Evolutionary conservation across 2,113 vertebrate species (phyloP).

Genomic region (Tychaedon coryphoeus): DNA sequence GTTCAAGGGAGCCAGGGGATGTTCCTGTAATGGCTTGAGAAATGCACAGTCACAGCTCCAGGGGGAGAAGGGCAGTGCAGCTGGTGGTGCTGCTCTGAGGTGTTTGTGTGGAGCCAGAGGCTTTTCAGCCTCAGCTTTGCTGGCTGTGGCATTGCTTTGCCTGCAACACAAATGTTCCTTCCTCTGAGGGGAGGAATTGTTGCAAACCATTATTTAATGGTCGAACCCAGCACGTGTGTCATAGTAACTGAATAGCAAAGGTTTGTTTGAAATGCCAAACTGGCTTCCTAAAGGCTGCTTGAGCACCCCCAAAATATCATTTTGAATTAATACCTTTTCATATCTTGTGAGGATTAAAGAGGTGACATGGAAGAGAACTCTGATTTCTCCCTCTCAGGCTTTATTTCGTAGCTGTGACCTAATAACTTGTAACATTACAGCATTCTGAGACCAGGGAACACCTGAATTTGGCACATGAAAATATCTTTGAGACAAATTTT

Average conservation of each 20-base stretch:
- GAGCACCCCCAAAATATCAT: background rate
- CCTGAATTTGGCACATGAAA: background rate
- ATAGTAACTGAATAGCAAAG: background rate
- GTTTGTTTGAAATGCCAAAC: background rate
- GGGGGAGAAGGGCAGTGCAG: background rate
- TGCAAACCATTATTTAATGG: background rate
- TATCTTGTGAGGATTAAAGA: background rate
- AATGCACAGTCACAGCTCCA: background rate
- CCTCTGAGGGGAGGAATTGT: background rate
- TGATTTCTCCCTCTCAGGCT: background rate
- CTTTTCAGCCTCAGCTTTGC: background rate
- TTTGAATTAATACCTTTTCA: accelerated
- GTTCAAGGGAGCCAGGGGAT: background rate
- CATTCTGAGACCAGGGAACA: accelerated
- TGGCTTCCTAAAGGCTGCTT: background rate
- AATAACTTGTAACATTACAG: background rate
- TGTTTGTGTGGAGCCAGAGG: too few relatives aligned
- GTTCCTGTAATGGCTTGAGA: background rate
- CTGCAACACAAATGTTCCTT: background rate
- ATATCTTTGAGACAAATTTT: background rate
- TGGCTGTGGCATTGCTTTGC: background rate
- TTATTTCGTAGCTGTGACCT: background rate
- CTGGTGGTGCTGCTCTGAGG: background rate
- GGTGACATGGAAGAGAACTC: background rate
- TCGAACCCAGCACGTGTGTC: accelerated